Percentiles rank a stretch among this genome's conserved stretches.
Evolutionary conservation across 2,797 vertebrate species (phyloP).

Genomic region (Paratrypauchen microcephalus): DNA sequence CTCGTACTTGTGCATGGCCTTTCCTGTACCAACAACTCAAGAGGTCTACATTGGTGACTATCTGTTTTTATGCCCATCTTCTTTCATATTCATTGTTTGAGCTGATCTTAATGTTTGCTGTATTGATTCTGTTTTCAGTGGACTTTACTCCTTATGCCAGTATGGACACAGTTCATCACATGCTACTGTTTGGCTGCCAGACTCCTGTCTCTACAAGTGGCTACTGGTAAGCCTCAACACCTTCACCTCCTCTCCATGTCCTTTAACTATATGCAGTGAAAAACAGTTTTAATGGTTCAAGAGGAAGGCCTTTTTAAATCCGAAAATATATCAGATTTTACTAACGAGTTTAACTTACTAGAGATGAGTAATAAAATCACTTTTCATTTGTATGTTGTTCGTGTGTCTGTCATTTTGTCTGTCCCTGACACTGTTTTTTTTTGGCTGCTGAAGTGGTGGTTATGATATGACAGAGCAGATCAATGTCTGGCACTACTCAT

Average conservation of each 20-base stretch:
- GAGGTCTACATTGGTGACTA: slow-evolving; percentile 92
- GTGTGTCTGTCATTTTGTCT: no score
- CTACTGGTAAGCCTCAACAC: slow-evolving; percentile 84
- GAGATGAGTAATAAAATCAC: no score
- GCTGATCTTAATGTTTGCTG: slow-evolving; percentile 1
- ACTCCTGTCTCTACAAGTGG: slow-evolving; percentile 83
- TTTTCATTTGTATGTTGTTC: no score
- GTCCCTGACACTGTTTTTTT: no score
- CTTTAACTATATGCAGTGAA: neutral
- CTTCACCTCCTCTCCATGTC: neutral
- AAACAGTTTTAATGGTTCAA: neutral
- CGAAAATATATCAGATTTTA: neutral
- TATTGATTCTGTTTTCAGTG: slow-evolving; percentile 78
- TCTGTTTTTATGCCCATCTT: neutral
- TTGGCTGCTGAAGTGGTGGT: no score
- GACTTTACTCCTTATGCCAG: slow-evolving; percentile 93
- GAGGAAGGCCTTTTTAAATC: neutral
- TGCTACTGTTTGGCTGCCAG: slow-evolving; percentile 93
- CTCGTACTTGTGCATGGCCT: slow-evolving; percentile 89
- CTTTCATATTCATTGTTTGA: neutral
- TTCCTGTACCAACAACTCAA: slow-evolving; percentile 80
- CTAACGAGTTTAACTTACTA: no score
- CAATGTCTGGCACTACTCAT: no score
- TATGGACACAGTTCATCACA: slow-evolving; percentile 96
- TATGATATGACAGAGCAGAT: no score